Percentiles rank a stretch among this genome's conserved stretches.
Conservation (phyloP, 1,140 invertebrate genomes). For the Mesaphorura yosii region DNA sequence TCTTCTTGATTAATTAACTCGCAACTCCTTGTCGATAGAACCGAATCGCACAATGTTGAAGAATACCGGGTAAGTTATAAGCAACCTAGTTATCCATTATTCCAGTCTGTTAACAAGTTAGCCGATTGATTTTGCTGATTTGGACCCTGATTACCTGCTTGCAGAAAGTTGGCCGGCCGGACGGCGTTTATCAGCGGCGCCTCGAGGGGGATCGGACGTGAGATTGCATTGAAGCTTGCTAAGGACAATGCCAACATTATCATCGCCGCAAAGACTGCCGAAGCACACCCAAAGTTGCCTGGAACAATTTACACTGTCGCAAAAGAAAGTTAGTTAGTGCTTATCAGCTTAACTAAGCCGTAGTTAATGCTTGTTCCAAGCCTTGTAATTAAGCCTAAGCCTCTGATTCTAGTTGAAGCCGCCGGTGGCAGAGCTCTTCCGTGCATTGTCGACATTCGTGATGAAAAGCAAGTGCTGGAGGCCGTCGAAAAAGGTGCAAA, state of each 20-base stretch:
- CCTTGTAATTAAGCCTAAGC: background rate
- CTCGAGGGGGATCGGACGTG: constrained; percentile 93
- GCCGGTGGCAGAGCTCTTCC: constrained; percentile 78
- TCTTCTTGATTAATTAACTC: no score
- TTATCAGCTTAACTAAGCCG: background rate
- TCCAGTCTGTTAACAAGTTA: background rate
- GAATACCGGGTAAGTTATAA: constrained; percentile 13
- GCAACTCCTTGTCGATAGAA: no score
- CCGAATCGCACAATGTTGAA: constrained; percentile 6
- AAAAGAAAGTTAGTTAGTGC: constrained; percentile 70
- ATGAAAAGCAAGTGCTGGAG: constrained; percentile 65
- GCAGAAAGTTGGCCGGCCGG: constrained; percentile 75
- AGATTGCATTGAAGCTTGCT: constrained; percentile 84
- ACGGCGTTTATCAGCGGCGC: constrained; percentile 94
- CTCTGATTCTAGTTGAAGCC: constrained; percentile 58
- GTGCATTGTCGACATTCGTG: constrained; percentile 85
- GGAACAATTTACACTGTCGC: constrained; percentile 96
- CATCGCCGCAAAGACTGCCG: constrained; percentile 90
- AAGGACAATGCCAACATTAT: constrained; percentile 91
- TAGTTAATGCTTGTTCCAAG: background rate
- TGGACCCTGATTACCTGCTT: constrained; percentile 19
- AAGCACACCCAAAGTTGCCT: constrained; percentile 91
- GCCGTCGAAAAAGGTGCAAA: constrained; percentile 79
- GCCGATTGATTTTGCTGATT: background rate
- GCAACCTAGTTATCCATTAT: background rate